phyloP scores from a whole-genome alignment of 2,888 invertebrate species.

The Chymomyza fuscimana region DNA sequence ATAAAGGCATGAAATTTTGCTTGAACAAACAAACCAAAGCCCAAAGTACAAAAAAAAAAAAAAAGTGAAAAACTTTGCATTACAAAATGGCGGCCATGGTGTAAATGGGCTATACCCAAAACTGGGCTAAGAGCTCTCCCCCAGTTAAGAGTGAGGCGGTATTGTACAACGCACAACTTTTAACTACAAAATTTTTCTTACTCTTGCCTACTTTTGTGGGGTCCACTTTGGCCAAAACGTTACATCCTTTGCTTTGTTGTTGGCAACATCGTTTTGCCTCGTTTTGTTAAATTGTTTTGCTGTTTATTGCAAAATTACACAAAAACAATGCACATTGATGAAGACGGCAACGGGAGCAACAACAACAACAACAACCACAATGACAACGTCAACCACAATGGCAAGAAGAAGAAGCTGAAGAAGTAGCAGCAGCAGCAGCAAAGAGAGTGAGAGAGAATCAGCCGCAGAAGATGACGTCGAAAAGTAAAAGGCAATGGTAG shows the following conservation, averaged over 20 bases:
- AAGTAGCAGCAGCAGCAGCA: background rate
- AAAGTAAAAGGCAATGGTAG: conserved; percentile 29
- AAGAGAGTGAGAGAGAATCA: conserved; percentile 32
- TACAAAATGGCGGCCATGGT: conserved; percentile 44
- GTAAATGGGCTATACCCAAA: conserved; percentile 21
- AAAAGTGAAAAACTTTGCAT: conserved; percentile 17
- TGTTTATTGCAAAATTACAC: conserved; percentile 76
- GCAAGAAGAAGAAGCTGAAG: background rate
- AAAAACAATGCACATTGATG: conserved; percentile 72
- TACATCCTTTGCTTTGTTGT: conserved; percentile 71
- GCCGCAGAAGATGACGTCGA: conserved; percentile 31
- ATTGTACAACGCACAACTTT: conserved; percentile 35
- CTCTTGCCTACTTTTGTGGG: conserved; percentile 49
- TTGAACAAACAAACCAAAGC: conserved; percentile 3
- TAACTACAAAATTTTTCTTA: conserved; percentile 38
- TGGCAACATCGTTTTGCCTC: conserved; percentile 23
- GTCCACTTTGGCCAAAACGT: conserved; percentile 68
- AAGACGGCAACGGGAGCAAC: conserved; percentile 50
- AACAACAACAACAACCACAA: background rate
- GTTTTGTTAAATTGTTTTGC: conserved; percentile 67
- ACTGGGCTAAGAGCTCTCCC: background rate
- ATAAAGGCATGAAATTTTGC: background rate
- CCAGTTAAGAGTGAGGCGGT: background rate
- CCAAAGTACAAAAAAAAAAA: background rate
- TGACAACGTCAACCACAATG: background rate